These are phyloP conservation scores for Pica pica DNA, from an alignment of 2,113 vertebrate genomes.

Conservation along the genomic window DNA sequence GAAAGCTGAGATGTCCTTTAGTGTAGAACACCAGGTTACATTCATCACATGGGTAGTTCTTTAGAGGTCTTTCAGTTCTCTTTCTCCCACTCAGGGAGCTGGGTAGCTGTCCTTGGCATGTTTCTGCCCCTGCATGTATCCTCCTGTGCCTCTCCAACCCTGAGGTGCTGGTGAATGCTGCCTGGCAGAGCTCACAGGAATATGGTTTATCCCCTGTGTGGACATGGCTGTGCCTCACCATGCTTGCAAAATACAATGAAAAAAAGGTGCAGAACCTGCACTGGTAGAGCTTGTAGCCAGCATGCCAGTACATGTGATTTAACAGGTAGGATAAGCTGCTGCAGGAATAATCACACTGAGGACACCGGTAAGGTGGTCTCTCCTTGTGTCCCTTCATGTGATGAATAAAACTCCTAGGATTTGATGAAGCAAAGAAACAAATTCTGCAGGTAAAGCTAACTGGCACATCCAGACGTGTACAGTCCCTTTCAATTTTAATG, in stretches of 20 bases:
- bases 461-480: background rate
- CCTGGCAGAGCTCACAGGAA: slow-evolving; percentile 26
- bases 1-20: background rate
- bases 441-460: slow-evolving; percentile 41
- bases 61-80: background rate
- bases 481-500: slow-evolving; percentile 18
- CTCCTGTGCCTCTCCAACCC: background rate
- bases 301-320: slow-evolving; percentile 60
- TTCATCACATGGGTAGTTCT: background rate
- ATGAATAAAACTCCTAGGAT: slow-evolving; percentile 18
- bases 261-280: slow-evolving; percentile 53
- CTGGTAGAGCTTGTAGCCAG: slow-evolving; percentile 47
- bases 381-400: slow-evolving; percentile 44
- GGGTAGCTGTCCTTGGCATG: fast-evolving
- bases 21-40: background rate
- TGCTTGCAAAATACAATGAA: slow-evolving; percentile 1
- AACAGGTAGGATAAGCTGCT: background rate
- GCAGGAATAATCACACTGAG: slow-evolving; percentile 29
- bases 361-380: slow-evolving; percentile 39
- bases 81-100: background rate
- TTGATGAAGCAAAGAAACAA: slow-evolving; percentile 36
- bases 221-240: slow-evolving; percentile 31
- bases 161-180: background rate
- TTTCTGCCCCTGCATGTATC: background rate
- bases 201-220: background rate